Evolutionary conservation across 2,888 invertebrate species (phyloP).

Genomic region (Dichetophora obliterata): DNA sequence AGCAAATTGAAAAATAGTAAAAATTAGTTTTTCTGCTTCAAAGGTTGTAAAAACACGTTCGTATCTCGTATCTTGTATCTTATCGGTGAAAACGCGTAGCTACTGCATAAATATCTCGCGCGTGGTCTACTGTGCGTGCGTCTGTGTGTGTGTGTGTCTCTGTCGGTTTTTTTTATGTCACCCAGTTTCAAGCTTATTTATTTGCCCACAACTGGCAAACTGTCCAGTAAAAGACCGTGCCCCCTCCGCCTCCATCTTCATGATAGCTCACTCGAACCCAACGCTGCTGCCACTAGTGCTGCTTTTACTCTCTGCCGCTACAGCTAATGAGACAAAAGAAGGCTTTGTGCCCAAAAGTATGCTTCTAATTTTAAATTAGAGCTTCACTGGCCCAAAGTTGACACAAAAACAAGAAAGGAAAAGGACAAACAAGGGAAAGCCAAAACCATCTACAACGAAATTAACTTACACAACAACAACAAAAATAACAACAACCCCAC

Average conservation of each 20-base stretch:
- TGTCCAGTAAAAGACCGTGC: not conserved
- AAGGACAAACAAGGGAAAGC: not conserved
- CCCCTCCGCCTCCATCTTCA: not conserved
- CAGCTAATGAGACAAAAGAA: constrained; percentile 4
- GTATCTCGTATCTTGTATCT: constrained; percentile 6
- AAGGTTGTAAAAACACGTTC: constrained; percentile 12
- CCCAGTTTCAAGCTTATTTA: not conserved
- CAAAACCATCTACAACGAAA: not conserved
- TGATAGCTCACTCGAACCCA: not conserved
- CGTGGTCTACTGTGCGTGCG: constrained; percentile 10
- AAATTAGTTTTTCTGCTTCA: not conserved
- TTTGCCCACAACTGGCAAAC: not conserved
- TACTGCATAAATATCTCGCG: not conserved
- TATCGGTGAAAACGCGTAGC: not conserved
- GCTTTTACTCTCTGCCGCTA: not conserved
- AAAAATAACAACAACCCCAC: not conserved
- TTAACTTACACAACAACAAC: not conserved
- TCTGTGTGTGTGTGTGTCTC: not conserved
- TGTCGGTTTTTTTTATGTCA: not conserved
- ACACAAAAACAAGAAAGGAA: not conserved
- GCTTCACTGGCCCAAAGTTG: not conserved
- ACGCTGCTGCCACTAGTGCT: not conserved
- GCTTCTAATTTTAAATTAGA: constrained; percentile 27
- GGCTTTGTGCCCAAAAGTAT: constrained; percentile 13
- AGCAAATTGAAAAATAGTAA: not conserved